Percentiles rank a stretch among this genome's conserved stretches.
These are phyloP conservation scores for Vannuccia rotundouncinata DNA, from an alignment of 2,888 invertebrate species.

Conservation along the genomic window DNA sequence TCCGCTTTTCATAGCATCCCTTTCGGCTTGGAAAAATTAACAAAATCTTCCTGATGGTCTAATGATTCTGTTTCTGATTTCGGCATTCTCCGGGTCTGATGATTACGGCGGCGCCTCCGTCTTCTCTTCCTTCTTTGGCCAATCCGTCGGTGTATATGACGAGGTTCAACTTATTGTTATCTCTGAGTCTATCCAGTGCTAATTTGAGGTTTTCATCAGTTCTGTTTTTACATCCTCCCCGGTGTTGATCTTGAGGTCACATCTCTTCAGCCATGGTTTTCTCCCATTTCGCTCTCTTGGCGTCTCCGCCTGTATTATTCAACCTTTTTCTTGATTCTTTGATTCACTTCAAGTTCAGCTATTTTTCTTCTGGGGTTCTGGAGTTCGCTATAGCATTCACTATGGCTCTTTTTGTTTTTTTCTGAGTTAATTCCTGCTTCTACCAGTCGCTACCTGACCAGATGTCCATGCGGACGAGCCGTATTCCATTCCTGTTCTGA, in stretches of 20 bases:
- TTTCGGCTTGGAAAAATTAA: background rate
- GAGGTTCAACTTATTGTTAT: background rate
- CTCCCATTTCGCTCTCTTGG: background rate
- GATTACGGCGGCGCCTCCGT: background rate
- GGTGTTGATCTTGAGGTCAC: background rate
- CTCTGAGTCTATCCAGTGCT: background rate
- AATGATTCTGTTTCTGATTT: background rate
- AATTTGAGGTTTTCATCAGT: background rate
- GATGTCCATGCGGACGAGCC: background rate
- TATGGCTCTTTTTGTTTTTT: background rate
- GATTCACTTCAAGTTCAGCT: background rate
- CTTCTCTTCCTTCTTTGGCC: background rate
- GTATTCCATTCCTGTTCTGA: background rate
- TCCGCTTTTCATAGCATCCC: background rate
- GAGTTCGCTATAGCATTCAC: background rate
- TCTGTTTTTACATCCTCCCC: background rate
- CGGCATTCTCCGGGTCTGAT: background rate
- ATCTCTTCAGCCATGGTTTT: background rate
- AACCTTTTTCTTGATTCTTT: background rate
- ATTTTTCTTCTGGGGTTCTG: background rate
- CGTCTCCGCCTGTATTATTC: background rate
- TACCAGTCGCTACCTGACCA: background rate
- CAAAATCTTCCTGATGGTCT: background rate
- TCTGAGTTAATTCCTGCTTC: background rate
- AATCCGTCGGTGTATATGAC: background rate